Evolutionary conservation across 1,140 invertebrate genomes (phyloP).

Genomic region (Paracyclopina nana): DNA sequence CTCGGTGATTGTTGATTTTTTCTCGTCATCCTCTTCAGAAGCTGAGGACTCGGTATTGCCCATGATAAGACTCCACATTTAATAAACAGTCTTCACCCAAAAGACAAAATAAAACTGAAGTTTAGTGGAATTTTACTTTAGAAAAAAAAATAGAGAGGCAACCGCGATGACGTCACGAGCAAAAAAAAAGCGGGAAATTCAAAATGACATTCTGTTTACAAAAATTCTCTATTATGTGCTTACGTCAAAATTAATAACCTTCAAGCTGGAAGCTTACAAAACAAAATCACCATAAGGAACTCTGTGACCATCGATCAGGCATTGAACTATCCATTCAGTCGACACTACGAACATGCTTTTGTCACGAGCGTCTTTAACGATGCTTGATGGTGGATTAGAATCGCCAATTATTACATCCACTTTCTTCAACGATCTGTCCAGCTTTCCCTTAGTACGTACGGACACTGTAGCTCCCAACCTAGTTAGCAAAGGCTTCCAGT

Average conservation of each 20-base stretch:
- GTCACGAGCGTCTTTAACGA: neutral
- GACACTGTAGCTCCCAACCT: neutral
- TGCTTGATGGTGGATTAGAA: neutral
- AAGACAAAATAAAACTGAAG: no score
- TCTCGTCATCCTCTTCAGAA: neutral
- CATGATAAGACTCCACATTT: neutral
- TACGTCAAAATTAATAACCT: no score
- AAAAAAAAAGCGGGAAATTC: no score
- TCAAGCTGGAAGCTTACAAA: no score
- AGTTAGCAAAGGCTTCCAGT: constrained; percentile 1
- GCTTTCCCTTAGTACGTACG: neutral
- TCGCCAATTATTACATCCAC: neutral
- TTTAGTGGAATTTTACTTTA: no score
- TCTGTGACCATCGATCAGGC: neutral
- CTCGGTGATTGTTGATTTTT: neutral
- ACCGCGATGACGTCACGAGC: no score
- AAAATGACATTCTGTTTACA: no score
- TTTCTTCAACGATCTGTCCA: neutral
- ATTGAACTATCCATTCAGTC: neutral
- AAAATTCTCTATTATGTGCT: no score
- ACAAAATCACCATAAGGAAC: no score
- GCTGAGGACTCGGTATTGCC: neutral
- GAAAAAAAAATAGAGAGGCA: no score
- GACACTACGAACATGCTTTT: neutral
- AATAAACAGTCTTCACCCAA: no score